A percentile compares a stretch with the other conserved stretches of the same genome.
Conservation (phyloP, 2,797 vertebrate genomes). For the Oryzias dopingdopingensis region DNA sequence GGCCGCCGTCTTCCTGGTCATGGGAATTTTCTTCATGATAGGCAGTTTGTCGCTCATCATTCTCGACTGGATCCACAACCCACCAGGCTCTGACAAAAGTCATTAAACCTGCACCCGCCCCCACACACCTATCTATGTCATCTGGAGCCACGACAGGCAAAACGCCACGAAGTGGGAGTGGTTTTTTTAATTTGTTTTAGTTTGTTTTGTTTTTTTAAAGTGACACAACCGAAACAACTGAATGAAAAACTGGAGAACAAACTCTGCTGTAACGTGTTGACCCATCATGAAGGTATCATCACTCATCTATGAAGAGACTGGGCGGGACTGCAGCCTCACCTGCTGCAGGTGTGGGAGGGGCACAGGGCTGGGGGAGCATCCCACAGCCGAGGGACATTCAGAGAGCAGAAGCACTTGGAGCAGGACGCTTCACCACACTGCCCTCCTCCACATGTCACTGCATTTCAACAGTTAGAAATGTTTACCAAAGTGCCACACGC, state of each 20-base stretch:
- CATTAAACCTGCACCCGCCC: constrained; percentile 76
- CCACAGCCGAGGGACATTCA: not conserved
- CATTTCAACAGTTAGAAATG: too few species aligned
- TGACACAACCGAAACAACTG: constrained; percentile 9
- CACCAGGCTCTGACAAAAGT: constrained; percentile 78
- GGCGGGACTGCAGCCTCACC: constrained; percentile 17
- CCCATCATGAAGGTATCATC: not conserved
- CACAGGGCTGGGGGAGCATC: not conserved
- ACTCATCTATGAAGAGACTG: constrained; percentile 22
- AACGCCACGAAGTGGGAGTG: too few species aligned
- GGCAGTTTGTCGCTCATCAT: constrained; percentile 93
- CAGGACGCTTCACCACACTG: too few species aligned
- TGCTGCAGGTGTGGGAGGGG: constrained; percentile 9
- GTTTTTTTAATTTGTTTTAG: not conserved
- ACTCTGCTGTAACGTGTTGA: constrained; percentile 13
- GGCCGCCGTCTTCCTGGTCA: constrained; percentile 88
- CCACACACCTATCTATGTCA: not conserved
- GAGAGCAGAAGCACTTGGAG: too few species aligned
- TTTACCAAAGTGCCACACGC: too few species aligned
- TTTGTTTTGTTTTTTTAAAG: constrained; percentile 14
- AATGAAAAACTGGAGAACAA: constrained; percentile 18
- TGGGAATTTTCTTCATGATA: constrained; percentile 92
- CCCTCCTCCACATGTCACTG: too few species aligned
- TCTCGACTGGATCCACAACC: constrained; percentile 93
- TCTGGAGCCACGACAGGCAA: too few species aligned